Evolutionary conservation across 2,797 vertebrate genomes (phyloP), one percentile per base, ranked within the genome.

Genomic region (Acanthurus leucopareius): DNA sequence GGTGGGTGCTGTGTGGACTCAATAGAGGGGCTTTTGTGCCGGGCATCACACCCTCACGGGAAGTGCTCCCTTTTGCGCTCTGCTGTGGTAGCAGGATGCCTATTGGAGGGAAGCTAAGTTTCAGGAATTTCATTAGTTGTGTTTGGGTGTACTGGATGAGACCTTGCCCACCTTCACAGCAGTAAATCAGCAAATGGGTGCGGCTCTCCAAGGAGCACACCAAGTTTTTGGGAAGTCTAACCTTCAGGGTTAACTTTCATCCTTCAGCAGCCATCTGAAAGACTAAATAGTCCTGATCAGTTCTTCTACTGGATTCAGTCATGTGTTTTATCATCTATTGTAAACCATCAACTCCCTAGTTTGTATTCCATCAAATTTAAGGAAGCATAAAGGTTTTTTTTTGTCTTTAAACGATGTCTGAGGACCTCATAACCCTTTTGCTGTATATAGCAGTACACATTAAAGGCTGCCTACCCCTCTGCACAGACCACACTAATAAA

Each of bases 11-110:
- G 47, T 32, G 44, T 17, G 60, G 42, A 25, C 65, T 60, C 70
- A 40, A 95, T 84, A 93, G 90, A 93, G 82, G 72, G 57, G 68
- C 88, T 91, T 93, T 95, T 94, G 93, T 94, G 54, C 77, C 17
- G n/a, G 62, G 67, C 6, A 84, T 81, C 86, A 88, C 87, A 86
- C 89, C 92, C 89, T 88, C 74, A 84, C 66, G 47, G 85, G 90
- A 93, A 92, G 89, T 87, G 77, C 87, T 90, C 73, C 80, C 79
- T 93, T 35, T 82, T 86, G 86, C 78, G 3, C 79, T 86, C 60
- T 73, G 75, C 77, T 70, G 80, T 35, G 58, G 73, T 53, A 13
- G 76, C 79, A 52, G 28, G 77, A 76, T 59, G 79, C 73, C 75
- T 80, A 72, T 70, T 87, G 80, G 73, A 56, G 70, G 72, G 68